Percentiles rank a stretch among this genome's conserved stretches.
phyloP scores from a whole-genome alignment of 2,888 invertebrate species.

The Lysandra coridon region DNA sequence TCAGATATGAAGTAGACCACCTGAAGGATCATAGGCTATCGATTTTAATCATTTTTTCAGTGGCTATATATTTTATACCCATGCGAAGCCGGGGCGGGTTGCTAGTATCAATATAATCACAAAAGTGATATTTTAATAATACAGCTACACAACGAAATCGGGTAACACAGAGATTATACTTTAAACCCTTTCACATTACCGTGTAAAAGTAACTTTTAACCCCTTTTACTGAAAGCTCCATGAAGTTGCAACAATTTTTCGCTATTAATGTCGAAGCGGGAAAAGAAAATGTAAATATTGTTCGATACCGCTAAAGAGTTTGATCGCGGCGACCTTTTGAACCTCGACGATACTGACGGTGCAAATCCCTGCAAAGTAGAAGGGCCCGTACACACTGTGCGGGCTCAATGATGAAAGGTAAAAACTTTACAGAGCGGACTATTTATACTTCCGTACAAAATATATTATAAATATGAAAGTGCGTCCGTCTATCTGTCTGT shows the following conservation, averaged over 20 bases:
- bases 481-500: no score
- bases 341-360: neutral
- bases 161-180: neutral
- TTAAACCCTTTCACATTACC: neutral
- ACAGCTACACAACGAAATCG: neutral
- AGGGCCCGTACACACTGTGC: neutral
- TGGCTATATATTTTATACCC: no score
- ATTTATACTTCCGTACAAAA: no score
- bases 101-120: no score
- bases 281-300: conserved; percentile 28
- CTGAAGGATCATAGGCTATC: no score
- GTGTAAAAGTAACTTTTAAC: neutral
- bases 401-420: neutral
- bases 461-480: no score
- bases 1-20: no score
- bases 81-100: no score
- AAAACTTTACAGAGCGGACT: neutral
- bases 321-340: conserved; percentile 28
- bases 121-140: neutral
- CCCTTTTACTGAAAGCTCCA: neutral
- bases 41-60: no score
- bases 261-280: neutral
- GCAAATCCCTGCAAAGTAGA: conserved; percentile 16
- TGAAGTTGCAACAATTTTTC: neutral
- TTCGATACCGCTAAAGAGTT: conserved; percentile 11